Evolutionary conservation across 2,797 vertebrate genomes (phyloP), one percentile per base, ranked within the genome.

Genomic region (Oryzias dopingdopingensis): DNA sequence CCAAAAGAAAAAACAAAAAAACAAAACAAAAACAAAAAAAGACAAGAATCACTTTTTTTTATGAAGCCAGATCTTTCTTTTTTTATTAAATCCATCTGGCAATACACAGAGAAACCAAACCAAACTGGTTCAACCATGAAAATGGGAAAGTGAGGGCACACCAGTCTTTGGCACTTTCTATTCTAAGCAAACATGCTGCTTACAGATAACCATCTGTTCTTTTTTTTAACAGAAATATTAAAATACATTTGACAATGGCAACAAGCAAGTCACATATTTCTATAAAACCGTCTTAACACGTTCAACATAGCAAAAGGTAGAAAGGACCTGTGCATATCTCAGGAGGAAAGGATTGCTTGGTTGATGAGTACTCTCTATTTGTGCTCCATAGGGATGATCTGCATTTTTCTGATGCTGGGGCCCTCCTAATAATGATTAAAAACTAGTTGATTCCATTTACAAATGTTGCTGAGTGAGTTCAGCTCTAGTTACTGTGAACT

Each of bases 121-220:
- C 61, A 52, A 73, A 76, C 26, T 51, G 43, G 73, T 17, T 79
- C 18, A 59, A 43, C 72, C 56, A 66, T 56, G 55, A 54, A 52
- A 58, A 67, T 66, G 56, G 54, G 60, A 83, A 75, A 67, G 65
- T 73, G 72, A 84, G 60, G 76, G 62, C 49, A 76, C 68, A 72
- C 49, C 76, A 73, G 70, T 84, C 79, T 83, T 86, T 86, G 84
- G 84, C 82, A 82, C 78, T 41, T 79, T 59, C 77, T 86, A 85
- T 64, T 80, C 81, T 83, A 83, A 83, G 84, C 81, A 84, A 84
- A 82, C 84, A 86, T 88, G 83, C 82, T 77, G 70, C 64, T 69
- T 62, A 76, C 78, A 81, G 47, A 69, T 67, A 54, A 71, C 59
- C 64, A 60, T 74, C 52, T 57, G 58, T 69, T 70, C 56, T 43